These are phyloP conservation scores for Rhodeus uyekii DNA, from an alignment of 2,797 vertebrate species.

Conservation along the genomic window DNA sequence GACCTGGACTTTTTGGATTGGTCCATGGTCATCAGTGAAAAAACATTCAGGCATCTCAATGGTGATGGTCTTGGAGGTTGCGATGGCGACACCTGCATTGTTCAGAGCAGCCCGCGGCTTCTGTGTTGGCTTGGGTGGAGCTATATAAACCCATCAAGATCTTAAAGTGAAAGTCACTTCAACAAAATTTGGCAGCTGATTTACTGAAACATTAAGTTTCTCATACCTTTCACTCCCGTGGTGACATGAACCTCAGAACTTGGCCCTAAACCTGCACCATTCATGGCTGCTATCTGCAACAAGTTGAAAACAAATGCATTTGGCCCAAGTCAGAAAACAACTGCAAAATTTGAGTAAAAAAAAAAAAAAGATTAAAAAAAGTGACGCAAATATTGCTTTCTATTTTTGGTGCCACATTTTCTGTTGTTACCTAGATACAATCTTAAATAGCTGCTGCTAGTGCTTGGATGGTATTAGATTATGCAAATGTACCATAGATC, in stretches of 20 bases:
- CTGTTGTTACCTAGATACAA: not conserved
- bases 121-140: conserved; percentile 84
- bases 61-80: conserved; percentile 89
- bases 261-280: conserved; percentile 88
- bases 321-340: not conserved
- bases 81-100: conserved; percentile 81
- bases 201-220: not conserved
- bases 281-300: conserved; percentile 90
- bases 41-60: conserved; percentile 93
- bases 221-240: conserved; percentile 91
- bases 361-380: not conserved
- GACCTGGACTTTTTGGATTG: conserved; percentile 92
- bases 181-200: not conserved
- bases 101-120: conserved; percentile 83
- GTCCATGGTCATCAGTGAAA: conserved; percentile 94
- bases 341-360: not conserved
- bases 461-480: not conserved
- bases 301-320: conserved; percentile 13
- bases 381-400: not conserved
- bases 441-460: not conserved
- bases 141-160: conserved; percentile 66
- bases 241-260: conserved; percentile 88
- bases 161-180: not conserved
- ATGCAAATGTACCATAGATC: not conserved
- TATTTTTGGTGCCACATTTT: not conserved